Conservation (phyloP, 2,113 vertebrate species). For the Tretioscincus oriximinensis region DNA sequence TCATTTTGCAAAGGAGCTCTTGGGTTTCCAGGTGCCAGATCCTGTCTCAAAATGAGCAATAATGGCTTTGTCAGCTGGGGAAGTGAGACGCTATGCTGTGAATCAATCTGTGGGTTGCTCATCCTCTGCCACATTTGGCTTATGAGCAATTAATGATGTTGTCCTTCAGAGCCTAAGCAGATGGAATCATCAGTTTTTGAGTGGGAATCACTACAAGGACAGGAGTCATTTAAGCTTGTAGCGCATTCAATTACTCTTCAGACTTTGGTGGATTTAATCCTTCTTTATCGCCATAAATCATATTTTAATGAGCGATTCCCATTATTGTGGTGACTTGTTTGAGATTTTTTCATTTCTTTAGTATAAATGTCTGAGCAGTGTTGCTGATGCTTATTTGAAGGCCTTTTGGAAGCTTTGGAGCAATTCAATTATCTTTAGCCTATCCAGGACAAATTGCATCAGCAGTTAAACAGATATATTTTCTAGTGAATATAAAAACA, state of each 20-base stretch:
- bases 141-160: constrained; percentile 2
- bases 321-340: neutral
- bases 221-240: constrained; percentile 10
- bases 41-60: neutral
- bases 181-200: neutral
- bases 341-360: neutral
- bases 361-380: neutral
- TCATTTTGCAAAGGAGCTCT: too few species aligned
- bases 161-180: constrained; percentile 17
- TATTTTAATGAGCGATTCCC: constrained; percentile 7
- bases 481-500: neutral
- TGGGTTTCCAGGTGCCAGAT: too few species aligned
- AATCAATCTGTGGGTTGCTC: neutral
- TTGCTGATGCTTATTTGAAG: neutral
- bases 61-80: neutral
- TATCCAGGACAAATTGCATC: neutral
- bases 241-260: neutral
- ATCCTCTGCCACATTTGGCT: neutral
- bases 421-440: neutral
- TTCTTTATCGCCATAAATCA: neutral
- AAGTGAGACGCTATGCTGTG: neutral
- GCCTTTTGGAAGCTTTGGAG: neutral
- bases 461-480: neutral
- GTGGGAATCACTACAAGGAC: neutral
- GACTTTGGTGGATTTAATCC: neutral